Conservation (phyloP, 2,113 vertebrate species). For the Aldabrachelys gigantea region DNA sequence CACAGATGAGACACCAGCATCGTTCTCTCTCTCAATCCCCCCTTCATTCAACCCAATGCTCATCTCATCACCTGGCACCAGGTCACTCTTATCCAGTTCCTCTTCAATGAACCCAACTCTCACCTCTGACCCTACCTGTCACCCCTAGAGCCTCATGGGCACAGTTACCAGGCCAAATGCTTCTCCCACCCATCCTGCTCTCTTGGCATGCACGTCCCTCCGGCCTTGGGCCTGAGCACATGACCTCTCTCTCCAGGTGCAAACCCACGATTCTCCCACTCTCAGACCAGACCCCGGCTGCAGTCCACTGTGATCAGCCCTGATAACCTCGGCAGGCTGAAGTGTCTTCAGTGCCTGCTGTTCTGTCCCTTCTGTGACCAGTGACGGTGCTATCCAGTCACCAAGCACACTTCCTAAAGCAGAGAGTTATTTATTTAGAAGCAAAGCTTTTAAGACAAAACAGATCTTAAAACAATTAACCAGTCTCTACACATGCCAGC, state of each 20-base stretch:
- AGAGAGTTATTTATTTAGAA: not conserved
- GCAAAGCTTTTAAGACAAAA: not conserved
- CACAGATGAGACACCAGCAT: not conserved
- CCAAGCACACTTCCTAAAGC: not conserved
- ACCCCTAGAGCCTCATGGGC: not conserved
- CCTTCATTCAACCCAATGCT: not conserved
- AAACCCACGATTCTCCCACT: not conserved
- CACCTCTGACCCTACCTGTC: not conserved
- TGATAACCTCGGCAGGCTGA: not conserved
- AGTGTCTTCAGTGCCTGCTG: not conserved
- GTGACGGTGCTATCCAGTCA: fast-evolving
- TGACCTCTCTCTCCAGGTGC: not conserved
- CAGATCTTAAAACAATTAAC: not conserved
- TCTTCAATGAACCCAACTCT: not conserved
- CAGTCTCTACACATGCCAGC: not conserved
- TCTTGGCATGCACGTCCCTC: not conserved
- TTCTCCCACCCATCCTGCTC: not conserved
- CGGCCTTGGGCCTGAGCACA: not conserved
- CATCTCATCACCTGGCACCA: not conserved
- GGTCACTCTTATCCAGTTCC: not conserved
- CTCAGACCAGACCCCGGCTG: not conserved
- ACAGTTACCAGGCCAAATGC: not conserved
- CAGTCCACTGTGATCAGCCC: not conserved
- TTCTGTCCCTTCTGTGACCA: not conserved
- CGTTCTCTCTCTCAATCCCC: not conserved